These are phyloP conservation scores for Graphium colonna DNA, from an alignment of 2,888 invertebrate genomes.

Conservation along the genomic window DNA sequence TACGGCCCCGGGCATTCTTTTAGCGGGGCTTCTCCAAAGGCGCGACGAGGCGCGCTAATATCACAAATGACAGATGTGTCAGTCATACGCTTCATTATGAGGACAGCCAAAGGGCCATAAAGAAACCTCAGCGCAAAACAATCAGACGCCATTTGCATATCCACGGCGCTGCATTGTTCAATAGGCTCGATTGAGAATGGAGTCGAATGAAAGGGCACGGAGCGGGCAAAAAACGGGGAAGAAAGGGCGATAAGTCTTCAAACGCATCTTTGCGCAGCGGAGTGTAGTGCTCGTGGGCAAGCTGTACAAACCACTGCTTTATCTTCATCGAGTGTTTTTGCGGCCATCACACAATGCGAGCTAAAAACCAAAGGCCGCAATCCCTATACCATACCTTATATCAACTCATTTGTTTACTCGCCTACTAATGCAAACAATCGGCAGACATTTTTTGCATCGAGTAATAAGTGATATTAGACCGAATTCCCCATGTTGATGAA, in stretches of 20 bases:
- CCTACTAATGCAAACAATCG: too few relatives aligned
- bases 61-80: slow-evolving; percentile 75
- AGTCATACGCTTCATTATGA: slow-evolving; percentile 36
- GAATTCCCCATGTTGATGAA: too few relatives aligned
- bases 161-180: slow-evolving; percentile 45
- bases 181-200: slow-evolving; percentile 45
- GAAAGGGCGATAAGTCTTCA: slow-evolving; percentile 45
- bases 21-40: neutral
- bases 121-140: slow-evolving; percentile 44
- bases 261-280: slow-evolving; percentile 69
- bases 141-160: slow-evolving; percentile 72
- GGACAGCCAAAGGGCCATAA: slow-evolving; percentile 43
- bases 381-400: too few relatives aligned
- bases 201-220: slow-evolving; percentile 51
- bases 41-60: slow-evolving; percentile 63
- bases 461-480: too few relatives aligned
- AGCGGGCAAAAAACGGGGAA: slow-evolving; percentile 40
- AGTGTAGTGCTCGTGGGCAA: slow-evolving; percentile 44
- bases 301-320: neutral
- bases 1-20: slow-evolving; percentile 40
- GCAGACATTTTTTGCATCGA: too few relatives aligned
- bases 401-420: too few relatives aligned
- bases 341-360: neutral
- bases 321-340: slow-evolving; percentile 1
- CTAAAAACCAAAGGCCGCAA: too few relatives aligned